Base-by-base conservation (phyloP, 2,797 vertebrate species). In the Typhlichthys eigenmanni region DNA sequence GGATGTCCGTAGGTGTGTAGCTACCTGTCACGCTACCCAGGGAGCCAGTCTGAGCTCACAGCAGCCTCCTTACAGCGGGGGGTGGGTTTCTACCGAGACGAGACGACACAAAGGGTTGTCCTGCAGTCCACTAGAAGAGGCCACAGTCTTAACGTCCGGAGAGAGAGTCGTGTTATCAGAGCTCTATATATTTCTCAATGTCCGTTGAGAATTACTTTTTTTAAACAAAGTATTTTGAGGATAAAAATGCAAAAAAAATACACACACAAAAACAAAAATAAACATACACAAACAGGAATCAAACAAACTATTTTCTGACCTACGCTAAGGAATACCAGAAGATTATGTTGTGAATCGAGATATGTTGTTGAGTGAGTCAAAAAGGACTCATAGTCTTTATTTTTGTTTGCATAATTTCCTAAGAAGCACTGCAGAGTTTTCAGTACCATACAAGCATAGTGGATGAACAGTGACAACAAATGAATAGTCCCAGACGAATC, bases 111-210 rank as follows among this genome's bases (percentile, higher is more conserved):
- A 48, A 68, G 46, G 71, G 60, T 57, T 68, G 61, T 79, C 81
- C 74, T 68, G 81, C 76, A 67, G 81, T 87, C 78, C 78, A 79
- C 68, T 69, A 65, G 77, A 79, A 66, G 74, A 81, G 62, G 77
- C 77, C 64, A 69, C 75, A 66, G 76, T 82, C 85, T 79, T 75
- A 82, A 13, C 64, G 82, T 64, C 80, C 17, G 24, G 74, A 60
- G 79, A 87, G 83, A 80, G 79, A 85, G 82, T 60, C 67, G 86
- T 88, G 84, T 85, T 75, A 89, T 80, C 89, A 91, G 89, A 91
- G 87, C 83, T 92, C 88, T 94, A 90, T 93, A 92, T 93, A 93
- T 94, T 93, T 92, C 90, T 92, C 87, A 88, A 87, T 78, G 78
- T 70, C 79, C 74, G 84, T 88, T 64, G 79, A 91, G 86, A 91